Evolutionary conservation across 2,888 invertebrate species (phyloP).

Genomic region (Halocaridina rubra): DNA sequence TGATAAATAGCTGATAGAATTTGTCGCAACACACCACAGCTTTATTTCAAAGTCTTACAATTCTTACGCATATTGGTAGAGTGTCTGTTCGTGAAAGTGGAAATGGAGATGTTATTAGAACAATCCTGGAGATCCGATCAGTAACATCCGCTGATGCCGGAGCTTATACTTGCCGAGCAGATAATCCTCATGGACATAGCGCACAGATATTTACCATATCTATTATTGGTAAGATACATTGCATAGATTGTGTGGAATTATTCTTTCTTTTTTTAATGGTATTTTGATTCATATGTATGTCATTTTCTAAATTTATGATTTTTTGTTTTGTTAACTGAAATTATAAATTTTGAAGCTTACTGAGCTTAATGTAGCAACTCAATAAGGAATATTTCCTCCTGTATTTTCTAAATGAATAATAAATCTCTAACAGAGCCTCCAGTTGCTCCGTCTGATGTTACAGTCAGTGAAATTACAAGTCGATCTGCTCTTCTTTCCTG

Average conservation of each 20-base stretch:
- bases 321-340: too few species aligned
- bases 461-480: constrained; percentile 34
- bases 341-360: too few species aligned
- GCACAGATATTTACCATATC: constrained; percentile 30
- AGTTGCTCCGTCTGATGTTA: constrained; percentile 26
- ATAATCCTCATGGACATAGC: constrained; percentile 41
- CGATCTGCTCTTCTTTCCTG: constrained; percentile 35
- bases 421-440: constrained; percentile 36
- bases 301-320: too few species aligned
- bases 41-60: too few species aligned
- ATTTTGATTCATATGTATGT: too few species aligned
- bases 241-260: too few species aligned
- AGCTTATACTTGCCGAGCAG: constrained; percentile 35
- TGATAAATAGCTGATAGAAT: too few species aligned
- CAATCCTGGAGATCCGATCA: constrained; percentile 19
- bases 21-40: too few species aligned
- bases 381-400: not conserved
- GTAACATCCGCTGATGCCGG: constrained; percentile 43
- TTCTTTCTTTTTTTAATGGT: too few species aligned
- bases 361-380: too few species aligned
- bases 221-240: constrained; percentile 43
- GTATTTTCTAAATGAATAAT: not conserved
- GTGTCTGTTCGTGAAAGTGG: not conserved
- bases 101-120: not conserved
- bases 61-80: too few species aligned